A percentile compares a stretch with the other conserved stretches of the same genome.
Conservation (phyloP, 1,140 invertebrate genomes). For the Calephelis nemesis region DNA sequence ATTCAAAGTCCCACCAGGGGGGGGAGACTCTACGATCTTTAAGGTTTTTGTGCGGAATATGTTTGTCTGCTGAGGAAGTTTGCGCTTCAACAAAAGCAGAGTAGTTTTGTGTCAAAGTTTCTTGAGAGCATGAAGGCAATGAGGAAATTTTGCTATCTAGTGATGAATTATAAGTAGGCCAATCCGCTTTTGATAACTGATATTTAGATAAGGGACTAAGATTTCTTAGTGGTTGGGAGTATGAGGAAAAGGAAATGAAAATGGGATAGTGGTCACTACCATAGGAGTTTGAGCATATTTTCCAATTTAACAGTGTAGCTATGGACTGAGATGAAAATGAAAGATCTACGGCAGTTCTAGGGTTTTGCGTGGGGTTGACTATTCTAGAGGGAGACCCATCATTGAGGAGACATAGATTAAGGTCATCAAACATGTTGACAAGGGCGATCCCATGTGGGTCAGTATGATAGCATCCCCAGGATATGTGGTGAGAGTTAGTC, state of each 20-base stretch:
- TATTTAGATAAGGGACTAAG: conserved; percentile 2
- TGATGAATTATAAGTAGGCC: background rate
- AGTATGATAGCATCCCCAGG: background rate
- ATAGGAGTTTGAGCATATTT: conserved; percentile 16
- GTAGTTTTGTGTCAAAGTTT: background rate
- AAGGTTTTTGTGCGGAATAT: background rate
- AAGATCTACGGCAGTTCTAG: conserved; percentile 29
- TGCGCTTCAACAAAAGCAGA: background rate
- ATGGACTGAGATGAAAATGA: conserved; percentile 29
- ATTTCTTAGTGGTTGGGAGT: background rate
- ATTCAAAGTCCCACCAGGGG: conserved; percentile 15
- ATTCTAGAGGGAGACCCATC: conserved; percentile 28
- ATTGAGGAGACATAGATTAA: conserved; percentile 33
- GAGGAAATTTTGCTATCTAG: background rate
- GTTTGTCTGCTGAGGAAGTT: background rate
- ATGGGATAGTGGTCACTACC: conserved; percentile 37
- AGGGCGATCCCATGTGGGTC: background rate
- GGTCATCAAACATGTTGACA: conserved; percentile 29
- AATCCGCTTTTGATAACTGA: background rate
- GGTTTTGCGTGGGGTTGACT: conserved; percentile 28
- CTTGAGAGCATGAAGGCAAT: background rate
- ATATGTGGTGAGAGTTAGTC: background rate
- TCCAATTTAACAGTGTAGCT: conserved; percentile 24
- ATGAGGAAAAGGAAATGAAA: conserved; percentile 20
- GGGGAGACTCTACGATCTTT: background rate